Evolutionary conservation across 2,888 invertebrate genomes (phyloP), one percentile per base, ranked within the genome.

Genomic region (Epinotia demarniana): DNA sequence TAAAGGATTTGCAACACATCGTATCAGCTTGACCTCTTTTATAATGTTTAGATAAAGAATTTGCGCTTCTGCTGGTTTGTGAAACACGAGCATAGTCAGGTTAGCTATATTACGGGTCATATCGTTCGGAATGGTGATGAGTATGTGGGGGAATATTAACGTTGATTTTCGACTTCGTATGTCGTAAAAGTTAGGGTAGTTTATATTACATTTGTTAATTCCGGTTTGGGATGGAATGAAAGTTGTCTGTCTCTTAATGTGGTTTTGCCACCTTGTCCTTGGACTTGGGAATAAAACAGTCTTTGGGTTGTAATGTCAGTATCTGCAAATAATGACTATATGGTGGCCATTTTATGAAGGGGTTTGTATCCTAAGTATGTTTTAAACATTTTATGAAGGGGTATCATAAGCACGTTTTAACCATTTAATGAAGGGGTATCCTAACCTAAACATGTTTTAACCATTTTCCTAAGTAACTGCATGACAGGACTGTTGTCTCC

Each of bases 1-100:
- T 75, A 67, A 70, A 70, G 58, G 63, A 66, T 63, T 73, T 71
- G 62, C 72, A 66, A 46, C 63, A 66, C 58, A 58, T 66, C 63
- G 49, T 67, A 63, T 69, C 63, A 61, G 46, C 71, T 77, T 83
- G 83, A 83, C 83, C 83, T 83, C 83, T 80, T 80, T 79, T 76
- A 64, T 39, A 55, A 33, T 77, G 71, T 73, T 77, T 77, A 74
- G 80, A 80, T 81, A 80, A 81, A 81, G 76, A 78, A 80, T 81
- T 74, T 77, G 78, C 77, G 77, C 76, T 77, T 77, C 68, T 78
- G 66, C 66, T 74, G 60, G 71, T 67, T 79, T 79, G 78, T 74
- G 77, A 79, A 78, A 77, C 70, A 75, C 11, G 27, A 71, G 49
- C 16, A 57, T 19, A 39, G 55, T 64, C 23, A n/a, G 53, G 23